A percentile compares a stretch with the other conserved stretches of the same genome.
Evolutionary conservation across 2,888 invertebrate genomes (phyloP).

Genomic region (Drosophila neoperkinsi): DNA sequence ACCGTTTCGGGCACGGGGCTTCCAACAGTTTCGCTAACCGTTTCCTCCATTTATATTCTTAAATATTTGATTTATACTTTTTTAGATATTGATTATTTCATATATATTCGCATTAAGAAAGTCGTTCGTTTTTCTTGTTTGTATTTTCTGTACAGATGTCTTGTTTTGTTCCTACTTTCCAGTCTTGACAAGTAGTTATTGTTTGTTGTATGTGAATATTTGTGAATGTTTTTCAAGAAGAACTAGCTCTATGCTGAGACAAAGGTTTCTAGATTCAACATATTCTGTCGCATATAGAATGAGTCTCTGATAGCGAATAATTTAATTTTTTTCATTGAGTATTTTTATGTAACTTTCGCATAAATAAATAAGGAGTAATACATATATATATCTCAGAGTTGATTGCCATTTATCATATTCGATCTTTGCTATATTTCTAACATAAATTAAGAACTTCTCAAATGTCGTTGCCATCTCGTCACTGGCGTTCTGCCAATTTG

Average conservation of each 20-base stretch:
- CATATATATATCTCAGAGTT: background rate
- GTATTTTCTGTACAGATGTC: background rate
- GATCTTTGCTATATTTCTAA: background rate
- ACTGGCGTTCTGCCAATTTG: background rate
- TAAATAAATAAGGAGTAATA: no score
- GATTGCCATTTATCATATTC: background rate
- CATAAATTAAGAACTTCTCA: background rate
- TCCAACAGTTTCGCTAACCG: background rate
- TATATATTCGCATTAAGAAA: background rate
- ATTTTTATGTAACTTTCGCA: no score
- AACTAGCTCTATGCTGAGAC: background rate
- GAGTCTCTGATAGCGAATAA: background rate
- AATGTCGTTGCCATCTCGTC: background rate
- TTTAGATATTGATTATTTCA: background rate
- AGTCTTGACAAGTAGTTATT: background rate
- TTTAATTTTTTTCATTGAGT: background rate
- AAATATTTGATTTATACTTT: background rate
- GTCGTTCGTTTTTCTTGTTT: background rate
- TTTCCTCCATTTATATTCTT: background rate
- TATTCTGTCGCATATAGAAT: background rate
- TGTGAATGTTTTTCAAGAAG: background rate
- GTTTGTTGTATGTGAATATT: background rate
- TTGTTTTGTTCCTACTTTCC: background rate
- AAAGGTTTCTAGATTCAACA: background rate
- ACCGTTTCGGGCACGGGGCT: background rate